Base-by-base conservation (phyloP, 1,140 invertebrate genomes). In the Dinoponera quadriceps region DNA sequence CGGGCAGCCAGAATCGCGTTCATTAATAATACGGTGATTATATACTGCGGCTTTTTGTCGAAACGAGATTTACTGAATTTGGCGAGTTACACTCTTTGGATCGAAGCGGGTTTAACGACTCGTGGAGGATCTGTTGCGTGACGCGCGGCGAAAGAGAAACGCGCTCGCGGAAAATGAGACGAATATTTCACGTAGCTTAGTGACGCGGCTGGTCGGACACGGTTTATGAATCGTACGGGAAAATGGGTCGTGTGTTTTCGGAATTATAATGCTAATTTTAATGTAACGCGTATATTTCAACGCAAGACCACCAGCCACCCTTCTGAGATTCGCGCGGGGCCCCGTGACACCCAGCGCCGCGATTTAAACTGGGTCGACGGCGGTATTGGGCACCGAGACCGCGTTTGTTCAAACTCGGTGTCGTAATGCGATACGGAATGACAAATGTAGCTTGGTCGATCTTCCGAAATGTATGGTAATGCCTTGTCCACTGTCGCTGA, bases 391-490 rank as follows among this genome's bases (percentile, higher is more conserved):
- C 27, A 44, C 20, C 13, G n/a, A 77, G 68, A 77, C 29, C 66
- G 16, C 20, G 29, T 77, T 77, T 75, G 27, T 65, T 75, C 20
- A 66, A 54, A 66, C 25, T 68, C 29, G 27, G 18, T 20, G 20
- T 7, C 33, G 60, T 33, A 77, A 66, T 48, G 44, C 48, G 85
- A 88, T 88, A 84, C 65, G 27, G 66, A 83, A 88, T 86, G 84
- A 81, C 74, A 81, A 88, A 88, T 73, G 71, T 51, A 77, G 54
- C 22, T 33, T 73, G 59, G 59, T 33, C 33, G 25, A 44, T 48
- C 25, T 80, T 77, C 62, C 48, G 11, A 80, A 80, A 49, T 66
- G 49, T 82, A 83, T 84, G 84, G 57, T 88, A 86, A 88, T 88
- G 38, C 51, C n/a, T 51, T 62, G 33, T 22, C 33, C 44, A 22